A percentile compares a stretch with the other conserved stretches of the same genome.
Evolutionary conservation across 2,888 invertebrate genomes (phyloP).

Genomic region (Tethea ocularis): DNA sequence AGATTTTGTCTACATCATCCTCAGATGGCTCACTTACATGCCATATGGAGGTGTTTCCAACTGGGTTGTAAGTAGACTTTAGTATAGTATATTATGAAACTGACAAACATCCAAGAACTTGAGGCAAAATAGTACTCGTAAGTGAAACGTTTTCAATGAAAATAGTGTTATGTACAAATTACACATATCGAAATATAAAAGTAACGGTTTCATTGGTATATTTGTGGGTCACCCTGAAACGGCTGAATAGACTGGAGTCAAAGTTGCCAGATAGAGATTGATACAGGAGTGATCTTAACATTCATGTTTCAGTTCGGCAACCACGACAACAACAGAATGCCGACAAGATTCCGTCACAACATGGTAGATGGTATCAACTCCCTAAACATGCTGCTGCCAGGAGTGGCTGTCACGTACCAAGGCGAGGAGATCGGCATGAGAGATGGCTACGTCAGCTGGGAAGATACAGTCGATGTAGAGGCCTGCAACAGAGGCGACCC

Average conservation of each 20-base stretch:
- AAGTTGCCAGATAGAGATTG: no score
- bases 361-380: slow-evolving; percentile 88
- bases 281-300: background rate
- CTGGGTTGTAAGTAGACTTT: slow-evolving; percentile 83
- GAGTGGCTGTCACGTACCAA: slow-evolving; percentile 91
- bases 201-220: no score
- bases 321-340: slow-evolving; percentile 86
- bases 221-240: no score
- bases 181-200: no score
- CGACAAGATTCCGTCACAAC: slow-evolving; percentile 84
- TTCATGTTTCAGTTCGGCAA: slow-evolving; percentile 84
- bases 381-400: slow-evolving; percentile 88
- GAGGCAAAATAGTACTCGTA: no score
- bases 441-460: slow-evolving; percentile 83
- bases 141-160: no score
- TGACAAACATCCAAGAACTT: no score
- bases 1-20: slow-evolving; percentile 76
- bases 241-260: no score
- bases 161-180: no score
- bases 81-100: background rate
- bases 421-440: slow-evolving; percentile 92
- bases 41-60: slow-evolving; percentile 84
- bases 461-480: slow-evolving; percentile 83
- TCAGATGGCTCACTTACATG: slow-evolving; percentile 84
- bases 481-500: slow-evolving; percentile 81